Evolutionary conservation across 2,113 vertebrate species (phyloP), one percentile per base, ranked within the genome.

Genomic region (Periophthalmus modestus): DNA sequence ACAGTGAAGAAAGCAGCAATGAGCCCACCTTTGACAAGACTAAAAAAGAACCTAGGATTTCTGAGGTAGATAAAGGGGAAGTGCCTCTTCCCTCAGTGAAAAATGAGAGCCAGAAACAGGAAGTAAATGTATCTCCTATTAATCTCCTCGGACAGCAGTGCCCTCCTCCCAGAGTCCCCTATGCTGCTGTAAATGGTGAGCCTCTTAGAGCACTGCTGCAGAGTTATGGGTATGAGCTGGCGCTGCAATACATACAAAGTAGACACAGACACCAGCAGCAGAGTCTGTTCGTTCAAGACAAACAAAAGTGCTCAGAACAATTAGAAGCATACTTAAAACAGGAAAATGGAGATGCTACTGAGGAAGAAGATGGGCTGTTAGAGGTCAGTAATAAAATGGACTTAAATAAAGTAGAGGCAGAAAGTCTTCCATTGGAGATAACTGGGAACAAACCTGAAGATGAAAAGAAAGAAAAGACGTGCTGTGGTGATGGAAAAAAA

Each of bases 211-310:
- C 96, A 80, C 86, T 99, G 90, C 92, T 99, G 82, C 97, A 98
- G 89, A 98, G 96, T 90, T 98, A 98, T 69, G 98, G 98, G 72
- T 97, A 97, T 83, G 98, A 99, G 87, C 92, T 99, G 62, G 98
- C 98, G 79, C 95, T 99, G 83, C 98, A 99, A 74, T 98, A 97
- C 85, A 96, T 97, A 0, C 97, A 99, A 93, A 98, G 95, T 82
- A 97, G 96, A 87, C 96, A 98, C 83, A 96, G 96, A 79, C 94
- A 94, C 71, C 96, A 97, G 87, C 90, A 88, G 55, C 98, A 96
- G 86, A 95, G 94, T 80, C 88, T 85, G 63, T 67, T 76, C 14
- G 71, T 86, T 69, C 58, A 78, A 76, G 72, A 57, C 71, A 88
- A 79, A 73, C 78, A 79, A 18, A 79, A 68, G 5, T 66, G 59